These are phyloP conservation scores for Cerceris ruficornis DNA, from an alignment of 2,888 invertebrate genomes.

Conservation along the genomic window DNA sequence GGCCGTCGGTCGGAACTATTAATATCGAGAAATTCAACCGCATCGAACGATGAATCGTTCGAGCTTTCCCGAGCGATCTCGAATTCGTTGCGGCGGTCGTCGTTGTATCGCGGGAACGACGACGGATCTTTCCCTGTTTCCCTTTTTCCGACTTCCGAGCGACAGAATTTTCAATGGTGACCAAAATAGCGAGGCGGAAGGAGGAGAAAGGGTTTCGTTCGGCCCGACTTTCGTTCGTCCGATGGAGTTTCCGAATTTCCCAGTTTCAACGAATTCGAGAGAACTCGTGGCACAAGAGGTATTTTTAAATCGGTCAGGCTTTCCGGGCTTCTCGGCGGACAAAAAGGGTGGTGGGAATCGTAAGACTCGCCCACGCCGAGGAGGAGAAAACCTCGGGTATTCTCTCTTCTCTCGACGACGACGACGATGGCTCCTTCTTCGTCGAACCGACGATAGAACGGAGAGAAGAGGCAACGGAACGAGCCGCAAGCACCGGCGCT, in stretches of 20 bases:
- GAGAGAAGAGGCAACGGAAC: not conserved
- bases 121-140: not conserved
- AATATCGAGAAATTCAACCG: constrained; percentile 37
- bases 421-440: too few species aligned
- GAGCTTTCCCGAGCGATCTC: constrained; percentile 7
- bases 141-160: not conserved
- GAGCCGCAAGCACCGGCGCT: not conserved
- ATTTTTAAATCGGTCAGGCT: constrained; percentile 65
- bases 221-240: not conserved
- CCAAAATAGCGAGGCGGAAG: not conserved
- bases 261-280: constrained; percentile 38
- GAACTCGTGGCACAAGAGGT: constrained; percentile 58
- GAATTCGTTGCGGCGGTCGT: not conserved
- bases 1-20: constrained; percentile 44
- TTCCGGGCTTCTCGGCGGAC: constrained; percentile 21
- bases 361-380: constrained; percentile 24
- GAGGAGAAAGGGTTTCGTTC: not conserved
- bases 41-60: constrained; percentile 15
- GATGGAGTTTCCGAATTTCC: constrained; percentile 7
- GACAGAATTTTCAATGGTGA: not conserved
- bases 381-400: not conserved
- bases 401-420: too few species aligned
- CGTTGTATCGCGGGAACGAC: constrained; percentile 1
- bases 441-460: constrained; percentile 16
- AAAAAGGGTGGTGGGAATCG: constrained; percentile 17